These are phyloP conservation scores for Spongilla lacustris DNA, from an alignment of 37 sponge, comb jelly and placozoan genomes.

Conservation along the genomic window DNA sequence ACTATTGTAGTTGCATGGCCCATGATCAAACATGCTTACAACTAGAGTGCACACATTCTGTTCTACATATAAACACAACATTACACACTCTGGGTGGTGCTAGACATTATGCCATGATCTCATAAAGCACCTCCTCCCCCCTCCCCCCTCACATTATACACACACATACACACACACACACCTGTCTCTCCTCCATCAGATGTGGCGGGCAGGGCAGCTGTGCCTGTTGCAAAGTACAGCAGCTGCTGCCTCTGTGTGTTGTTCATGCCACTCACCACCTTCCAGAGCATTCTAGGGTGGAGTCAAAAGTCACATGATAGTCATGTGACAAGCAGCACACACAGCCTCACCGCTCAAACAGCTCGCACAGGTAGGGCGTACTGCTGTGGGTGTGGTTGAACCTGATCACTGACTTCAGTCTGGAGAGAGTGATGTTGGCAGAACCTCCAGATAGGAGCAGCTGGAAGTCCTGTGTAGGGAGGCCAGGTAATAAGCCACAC, in stretches of 20 bases:
- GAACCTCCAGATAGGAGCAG: conserved; percentile 91
- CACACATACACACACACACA: too few relatives aligned
- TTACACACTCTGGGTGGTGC: too few relatives aligned
- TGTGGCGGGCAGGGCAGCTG: conserved; percentile 60
- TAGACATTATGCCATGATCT: too few relatives aligned
- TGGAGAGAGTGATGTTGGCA: conserved; percentile 68
- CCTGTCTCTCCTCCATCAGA: conserved; percentile 9
- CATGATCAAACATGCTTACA: too few relatives aligned
- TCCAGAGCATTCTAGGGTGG: conserved; percentile 87
- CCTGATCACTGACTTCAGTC: conserved; percentile 75
- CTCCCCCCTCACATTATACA: too few relatives aligned
- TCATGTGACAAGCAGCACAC: neutral
- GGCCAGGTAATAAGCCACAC: too few relatives aligned
- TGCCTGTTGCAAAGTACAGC: conserved; percentile 96
- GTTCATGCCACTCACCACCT: conserved; percentile 90
- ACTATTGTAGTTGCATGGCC: too few relatives aligned
- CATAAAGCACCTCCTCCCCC: too few relatives aligned
- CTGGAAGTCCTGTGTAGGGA: conserved; percentile 80
- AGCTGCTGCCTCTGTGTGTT: conserved; percentile 91
- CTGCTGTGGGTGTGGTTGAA: conserved; percentile 78
- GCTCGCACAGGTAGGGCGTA: conserved; percentile 35
- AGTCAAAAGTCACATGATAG: neutral
- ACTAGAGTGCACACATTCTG: too few relatives aligned
- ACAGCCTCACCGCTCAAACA: conserved; percentile 72
- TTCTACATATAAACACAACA: too few relatives aligned